These are phyloP conservation scores for Pachymerium ferrugineum DNA, from an alignment of 2,888 invertebrate species.

Conservation along the genomic window DNA sequence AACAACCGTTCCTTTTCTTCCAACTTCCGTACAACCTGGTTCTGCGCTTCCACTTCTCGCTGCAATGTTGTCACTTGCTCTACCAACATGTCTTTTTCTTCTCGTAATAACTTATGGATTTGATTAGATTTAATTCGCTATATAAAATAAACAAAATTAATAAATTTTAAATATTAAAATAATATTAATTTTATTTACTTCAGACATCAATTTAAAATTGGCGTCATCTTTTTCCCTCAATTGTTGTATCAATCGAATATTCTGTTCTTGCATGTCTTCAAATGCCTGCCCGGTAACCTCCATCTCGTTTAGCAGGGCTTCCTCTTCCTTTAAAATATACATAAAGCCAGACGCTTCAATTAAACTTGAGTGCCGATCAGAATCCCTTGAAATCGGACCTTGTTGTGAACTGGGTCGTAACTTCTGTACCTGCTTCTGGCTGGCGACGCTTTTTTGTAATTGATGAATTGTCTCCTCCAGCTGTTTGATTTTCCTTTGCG, in stretches of 20 bases:
- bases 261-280: constrained; percentile 99
- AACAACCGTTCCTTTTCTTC: constrained; percentile 93
- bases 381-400: too few relatives aligned
- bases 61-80: constrained; percentile 78
- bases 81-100: constrained; percentile 88
- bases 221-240: constrained; percentile 95
- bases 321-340: constrained; percentile 66
- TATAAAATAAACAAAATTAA: background rate
- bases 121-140: constrained; percentile 86
- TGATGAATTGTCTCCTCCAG: constrained; percentile 89
- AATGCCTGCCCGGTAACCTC: constrained; percentile 98
- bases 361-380: too few relatives aligned
- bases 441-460: constrained; percentile 69
- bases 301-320: constrained; percentile 95
- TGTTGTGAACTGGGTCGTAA: background rate
- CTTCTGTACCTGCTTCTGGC: constrained; percentile 61
- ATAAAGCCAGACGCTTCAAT: background rate
- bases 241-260: constrained; percentile 89
- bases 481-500: constrained; percentile 85
- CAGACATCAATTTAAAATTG: constrained; percentile 97
- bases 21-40: constrained; percentile 82
- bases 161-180: constrained; percentile 44
- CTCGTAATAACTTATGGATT: constrained; percentile 83
- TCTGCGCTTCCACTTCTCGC: constrained; percentile 89
- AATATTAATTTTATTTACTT: constrained; percentile 53